phyloP scores from a whole-genome alignment of 2,113 vertebrate genomes.

The Salvelinus alpinus region DNA sequence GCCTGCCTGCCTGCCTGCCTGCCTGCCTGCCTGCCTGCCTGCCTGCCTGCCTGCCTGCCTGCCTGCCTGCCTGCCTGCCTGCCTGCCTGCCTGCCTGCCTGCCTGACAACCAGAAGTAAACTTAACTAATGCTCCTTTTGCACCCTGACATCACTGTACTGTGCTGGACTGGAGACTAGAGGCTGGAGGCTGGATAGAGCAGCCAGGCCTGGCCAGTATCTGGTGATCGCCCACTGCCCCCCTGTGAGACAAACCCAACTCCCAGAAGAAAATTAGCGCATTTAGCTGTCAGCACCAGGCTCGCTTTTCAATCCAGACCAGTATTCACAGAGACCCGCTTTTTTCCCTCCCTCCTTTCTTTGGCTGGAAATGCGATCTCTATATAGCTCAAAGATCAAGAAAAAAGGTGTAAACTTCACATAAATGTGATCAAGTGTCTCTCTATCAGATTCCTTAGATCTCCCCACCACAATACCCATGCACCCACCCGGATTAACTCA shows the following conservation, averaged over 20 bases:
- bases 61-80: too few relatives aligned
- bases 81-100: too few relatives aligned
- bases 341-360: slow-evolving; percentile 71
- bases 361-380: slow-evolving; percentile 87
- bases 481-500: slow-evolving; percentile 59
- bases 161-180: too few relatives aligned
- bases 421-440: slow-evolving; percentile 85
- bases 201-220: slow-evolving; percentile 54
- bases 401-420: slow-evolving; percentile 92
- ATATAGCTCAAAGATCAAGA: slow-evolving; percentile 86
- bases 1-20: too few relatives aligned
- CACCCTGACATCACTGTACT: slow-evolving; percentile 47
- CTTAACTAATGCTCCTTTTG: background rate
- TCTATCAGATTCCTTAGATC: slow-evolving; percentile 67
- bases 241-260: slow-evolving; percentile 84
- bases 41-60: too few relatives aligned
- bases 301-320: slow-evolving; percentile 92
- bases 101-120: slow-evolving; percentile 3
- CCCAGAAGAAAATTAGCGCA: slow-evolving; percentile 97
- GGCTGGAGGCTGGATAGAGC: slow-evolving; percentile 12
- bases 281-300: slow-evolving; percentile 98
- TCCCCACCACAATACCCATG: slow-evolving; percentile 1
- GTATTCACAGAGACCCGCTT: slow-evolving; percentile 83
- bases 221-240: slow-evolving; percentile 76
- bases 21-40: too few relatives aligned